Base-by-base conservation (phyloP, 2,797 vertebrate genomes). In the Microchirus variegatus region DNA sequence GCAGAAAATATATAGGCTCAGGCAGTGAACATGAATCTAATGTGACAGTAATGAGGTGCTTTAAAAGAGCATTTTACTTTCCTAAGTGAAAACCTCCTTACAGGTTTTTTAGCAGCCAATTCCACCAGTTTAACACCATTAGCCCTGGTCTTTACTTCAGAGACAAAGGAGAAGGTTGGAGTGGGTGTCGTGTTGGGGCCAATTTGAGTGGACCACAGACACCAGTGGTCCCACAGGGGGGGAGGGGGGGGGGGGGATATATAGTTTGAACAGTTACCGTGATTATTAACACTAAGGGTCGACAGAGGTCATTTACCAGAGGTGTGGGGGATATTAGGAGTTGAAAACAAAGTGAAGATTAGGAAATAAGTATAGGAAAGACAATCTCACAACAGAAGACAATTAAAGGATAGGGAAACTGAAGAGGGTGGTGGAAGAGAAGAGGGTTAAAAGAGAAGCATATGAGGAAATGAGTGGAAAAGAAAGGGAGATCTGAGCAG, bases 121-220 rank as follows among this genome's bases (percentile, higher is more conserved):
- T 76, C 17, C 44, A 15, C 17, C 45, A 73, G 58, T 78, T 83
- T 76, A 74, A 54, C 77, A 74, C 59, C 40, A 74, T 67, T 73
- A 63, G 36, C 19, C 43, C 36, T 10, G 64, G 49, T 54, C 42
- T 70, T 72, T 42, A 58, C 64, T 63, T 67, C 26, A 74, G 64
- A 67, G 65, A 77, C 18, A 0, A n/a, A n/a, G 41, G 56, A 31
- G 18, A 52, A 42, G 19, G 63, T 55, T 8, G 4, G 58, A 53
- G 74, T 76, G 72, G 69, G 75, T 84, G 84, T 83, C 69, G 70
- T 73, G 82, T 47, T 70, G 66, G 82, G 42, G 58, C 22, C 40
- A 77, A 74, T 83, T 81, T 75, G 54, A 80, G 64, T 71, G 61
- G 63, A 59, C 50, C 50, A 51, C 53, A 78, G 66, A 77, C 74